Percentiles rank a stretch among this genome's conserved stretches.
phyloP scores from a whole-genome alignment of 2,113 vertebrate genomes.

The Stictonetta naevosa region DNA sequence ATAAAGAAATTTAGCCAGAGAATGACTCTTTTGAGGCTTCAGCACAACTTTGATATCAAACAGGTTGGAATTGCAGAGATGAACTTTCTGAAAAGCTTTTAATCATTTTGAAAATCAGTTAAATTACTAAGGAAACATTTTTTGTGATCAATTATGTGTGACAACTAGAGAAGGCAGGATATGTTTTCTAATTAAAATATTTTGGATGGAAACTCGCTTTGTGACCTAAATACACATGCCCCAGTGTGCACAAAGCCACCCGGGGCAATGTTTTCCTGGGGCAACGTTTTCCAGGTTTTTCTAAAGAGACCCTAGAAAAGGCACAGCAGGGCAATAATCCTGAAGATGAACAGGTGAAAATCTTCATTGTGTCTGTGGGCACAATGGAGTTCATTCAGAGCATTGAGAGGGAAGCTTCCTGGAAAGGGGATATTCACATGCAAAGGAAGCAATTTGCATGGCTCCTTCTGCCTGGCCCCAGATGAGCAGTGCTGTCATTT shows the following conservation, averaged over 20 bases:
- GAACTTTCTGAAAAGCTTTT: background rate
- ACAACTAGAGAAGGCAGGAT: background rate
- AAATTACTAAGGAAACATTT: background rate
- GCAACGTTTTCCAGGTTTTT: background rate
- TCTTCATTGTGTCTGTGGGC: background rate
- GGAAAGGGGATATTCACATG: background rate
- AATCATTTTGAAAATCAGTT: background rate
- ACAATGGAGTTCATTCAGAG: background rate
- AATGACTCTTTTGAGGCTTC: background rate
- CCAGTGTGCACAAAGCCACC: background rate
- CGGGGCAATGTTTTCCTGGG: background rate
- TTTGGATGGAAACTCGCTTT: background rate
- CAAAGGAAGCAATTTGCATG: background rate
- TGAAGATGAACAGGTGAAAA: background rate
- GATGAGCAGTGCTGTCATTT: background rate
- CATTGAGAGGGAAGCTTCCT: background rate
- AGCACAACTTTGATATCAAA: slow-evolving; percentile 3
- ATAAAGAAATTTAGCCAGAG: background rate
- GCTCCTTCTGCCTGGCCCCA: background rate
- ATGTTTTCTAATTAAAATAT: background rate
- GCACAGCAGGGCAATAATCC: background rate
- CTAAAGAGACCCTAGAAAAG: background rate
- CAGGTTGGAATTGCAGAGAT: background rate
- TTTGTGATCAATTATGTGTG: background rate
- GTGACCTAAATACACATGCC: background rate